Evolutionary conservation across 2,888 invertebrate species (phyloP).

Genomic region (Drosophila glabriapex): DNA sequence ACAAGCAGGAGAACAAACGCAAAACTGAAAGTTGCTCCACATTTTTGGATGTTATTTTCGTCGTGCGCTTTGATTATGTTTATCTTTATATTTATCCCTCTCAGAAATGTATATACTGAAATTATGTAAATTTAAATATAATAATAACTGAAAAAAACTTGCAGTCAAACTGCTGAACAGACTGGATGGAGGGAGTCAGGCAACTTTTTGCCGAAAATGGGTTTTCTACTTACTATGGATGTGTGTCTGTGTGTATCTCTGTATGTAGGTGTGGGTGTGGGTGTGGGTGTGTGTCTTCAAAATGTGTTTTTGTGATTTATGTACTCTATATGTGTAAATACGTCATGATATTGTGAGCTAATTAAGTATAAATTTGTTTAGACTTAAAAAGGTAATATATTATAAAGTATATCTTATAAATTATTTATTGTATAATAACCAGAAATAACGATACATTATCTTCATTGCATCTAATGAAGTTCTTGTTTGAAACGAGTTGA

Average conservation of each 20-base stretch:
- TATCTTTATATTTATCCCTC: conserved; percentile 66
- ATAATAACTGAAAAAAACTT: conserved; percentile 56
- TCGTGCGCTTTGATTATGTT: conserved; percentile 70
- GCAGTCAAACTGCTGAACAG: conserved; percentile 11
- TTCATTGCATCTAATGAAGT: neutral
- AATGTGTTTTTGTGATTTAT: neutral
- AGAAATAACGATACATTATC: neutral
- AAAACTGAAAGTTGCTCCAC: conserved; percentile 56
- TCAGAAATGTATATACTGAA: conserved; percentile 48
- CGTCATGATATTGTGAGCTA: neutral
- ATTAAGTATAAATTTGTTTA: neutral
- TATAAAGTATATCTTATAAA: neutral
- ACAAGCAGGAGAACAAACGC: conserved; percentile 5
- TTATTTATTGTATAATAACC: neutral
- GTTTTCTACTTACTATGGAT: conserved; percentile 2
- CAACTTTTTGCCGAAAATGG: conserved; percentile 22
- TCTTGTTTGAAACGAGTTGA: neutral
- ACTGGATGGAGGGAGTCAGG: neutral
- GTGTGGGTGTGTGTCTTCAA: neutral
- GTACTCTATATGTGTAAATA: neutral
- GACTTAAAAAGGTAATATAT: neutral
- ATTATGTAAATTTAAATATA: conserved; percentile 78
- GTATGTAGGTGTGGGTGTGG: neutral
- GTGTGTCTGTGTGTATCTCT: neutral
- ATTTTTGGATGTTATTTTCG: conserved; percentile 68